Conservation (phyloP, 2,113 vertebrate genomes). For the Falcunculus frontatus region DNA sequence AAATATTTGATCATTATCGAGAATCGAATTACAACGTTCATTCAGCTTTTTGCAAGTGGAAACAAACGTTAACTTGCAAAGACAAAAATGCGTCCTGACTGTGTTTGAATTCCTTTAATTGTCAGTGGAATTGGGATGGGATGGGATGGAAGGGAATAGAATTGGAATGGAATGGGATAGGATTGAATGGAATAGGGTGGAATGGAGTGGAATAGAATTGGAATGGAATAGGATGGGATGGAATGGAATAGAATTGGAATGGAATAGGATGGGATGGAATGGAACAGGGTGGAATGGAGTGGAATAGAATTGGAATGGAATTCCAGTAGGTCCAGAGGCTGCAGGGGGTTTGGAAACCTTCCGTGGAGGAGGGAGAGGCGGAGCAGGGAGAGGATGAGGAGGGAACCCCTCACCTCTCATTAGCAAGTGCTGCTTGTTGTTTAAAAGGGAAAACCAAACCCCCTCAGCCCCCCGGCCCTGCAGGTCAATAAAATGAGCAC, state of each 20-base stretch:
- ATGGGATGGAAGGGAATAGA: not conserved
- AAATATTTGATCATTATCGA: not conserved
- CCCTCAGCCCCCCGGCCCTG: not conserved
- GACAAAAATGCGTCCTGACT: not conserved
- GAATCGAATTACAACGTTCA: not conserved
- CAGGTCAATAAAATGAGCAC: not conserved
- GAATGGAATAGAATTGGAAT: not conserved
- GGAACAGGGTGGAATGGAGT: not conserved
- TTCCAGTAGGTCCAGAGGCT: not conserved
- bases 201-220: accelerated
- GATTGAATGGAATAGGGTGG: not conserved
- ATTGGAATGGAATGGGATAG: too few species aligned
- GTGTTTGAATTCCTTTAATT: not conserved
- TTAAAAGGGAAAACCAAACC: not conserved
- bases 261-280: not conserved
- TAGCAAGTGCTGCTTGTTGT: not conserved
- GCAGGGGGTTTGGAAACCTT: not conserved
- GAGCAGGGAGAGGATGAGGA: not conserved
- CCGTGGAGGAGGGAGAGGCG: not conserved
- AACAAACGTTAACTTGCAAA: not conserved
- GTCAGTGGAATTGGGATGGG: not conserved
- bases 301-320: not conserved
- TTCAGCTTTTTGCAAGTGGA: not conserved
- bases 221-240: not conserved
- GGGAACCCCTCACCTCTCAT: not conserved